Conservation (phyloP, 2,113 vertebrate species). For the Columba janthina region DNA sequence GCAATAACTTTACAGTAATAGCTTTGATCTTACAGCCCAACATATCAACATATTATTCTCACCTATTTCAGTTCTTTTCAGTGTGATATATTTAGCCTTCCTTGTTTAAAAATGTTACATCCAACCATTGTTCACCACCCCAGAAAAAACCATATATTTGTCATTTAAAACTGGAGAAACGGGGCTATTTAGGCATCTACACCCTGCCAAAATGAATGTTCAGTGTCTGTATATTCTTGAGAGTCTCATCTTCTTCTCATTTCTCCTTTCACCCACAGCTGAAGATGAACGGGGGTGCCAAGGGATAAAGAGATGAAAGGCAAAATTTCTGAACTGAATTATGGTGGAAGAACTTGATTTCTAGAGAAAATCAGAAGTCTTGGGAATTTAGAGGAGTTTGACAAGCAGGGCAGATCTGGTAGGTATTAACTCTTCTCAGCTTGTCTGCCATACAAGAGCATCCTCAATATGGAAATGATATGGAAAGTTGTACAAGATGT, state of each 20-base stretch:
- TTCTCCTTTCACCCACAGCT: background rate
- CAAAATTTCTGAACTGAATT: background rate
- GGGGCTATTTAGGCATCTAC: background rate
- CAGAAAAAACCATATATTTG: background rate
- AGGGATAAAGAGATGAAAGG: background rate
- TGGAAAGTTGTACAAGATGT: background rate
- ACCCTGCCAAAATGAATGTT: background rate
- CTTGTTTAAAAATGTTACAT: background rate
- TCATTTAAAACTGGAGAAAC: background rate
- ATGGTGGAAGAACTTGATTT: background rate
- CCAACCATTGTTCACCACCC: accelerated
- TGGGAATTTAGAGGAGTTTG: background rate
- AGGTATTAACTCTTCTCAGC: background rate
- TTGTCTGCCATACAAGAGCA: background rate
- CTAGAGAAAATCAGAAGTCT: background rate
- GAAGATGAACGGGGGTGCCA: background rate
- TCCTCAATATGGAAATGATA: background rate
- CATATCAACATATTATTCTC: background rate
- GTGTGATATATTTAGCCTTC: background rate
- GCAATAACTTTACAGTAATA: background rate
- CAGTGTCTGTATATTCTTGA: background rate
- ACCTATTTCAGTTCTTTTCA: background rate
- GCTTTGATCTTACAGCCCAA: background rate
- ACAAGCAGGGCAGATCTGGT: background rate
- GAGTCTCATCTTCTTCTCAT: background rate